Base-by-base conservation (phyloP, 2,113 vertebrate genomes). In the Leptosomus discolor region DNA sequence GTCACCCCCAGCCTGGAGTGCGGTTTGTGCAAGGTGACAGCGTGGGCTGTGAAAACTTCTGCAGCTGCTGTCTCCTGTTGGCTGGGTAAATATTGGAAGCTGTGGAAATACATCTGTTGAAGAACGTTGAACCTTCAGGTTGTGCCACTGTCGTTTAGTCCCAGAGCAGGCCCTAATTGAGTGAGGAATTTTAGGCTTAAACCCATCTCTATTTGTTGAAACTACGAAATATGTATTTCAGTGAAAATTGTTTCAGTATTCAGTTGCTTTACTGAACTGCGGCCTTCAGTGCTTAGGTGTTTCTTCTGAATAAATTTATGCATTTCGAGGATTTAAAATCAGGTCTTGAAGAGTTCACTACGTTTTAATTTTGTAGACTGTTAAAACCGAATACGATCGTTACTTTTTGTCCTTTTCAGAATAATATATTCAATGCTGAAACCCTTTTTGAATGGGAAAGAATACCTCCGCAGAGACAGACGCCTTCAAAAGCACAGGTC, bases 11-110 rank as follows among this genome's bases (percentile, higher is more conserved):
- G 61, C 54, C 30, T 70, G 45, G 65, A 90, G n/a, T 78, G 37
- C 61, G 36, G 43, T 92, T 94, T 85, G 88, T 95, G 58, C 81
- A 93, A 84, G 88, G 88, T 95, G 89, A 79, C 90, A 94, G 74
- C 50, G 71, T 50, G 51, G 54, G 58, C 69, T 92, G 71, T 91
- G 92, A 88, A 97, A 91, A 97, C 95, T 96, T 89, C 85, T 93
- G 71, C 88, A 90, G 94, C 84, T 97, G 91, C 92, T 91, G 60
- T 94, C 84, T 93, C 75, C 91, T 90, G 78, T 92, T 95, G 92
- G 77, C 92, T 94, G 85, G 75, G 93, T 95, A 92, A 91, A 95
- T 92, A 94, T 53, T 92, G 90, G 89, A 73, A 79, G 76, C 94
- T 82, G 60, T 70, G 48, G 77, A 75, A 93, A 24, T 69, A 70